Conservation (phyloP, 2,888 invertebrate species). For the Idaea straminata region DNA sequence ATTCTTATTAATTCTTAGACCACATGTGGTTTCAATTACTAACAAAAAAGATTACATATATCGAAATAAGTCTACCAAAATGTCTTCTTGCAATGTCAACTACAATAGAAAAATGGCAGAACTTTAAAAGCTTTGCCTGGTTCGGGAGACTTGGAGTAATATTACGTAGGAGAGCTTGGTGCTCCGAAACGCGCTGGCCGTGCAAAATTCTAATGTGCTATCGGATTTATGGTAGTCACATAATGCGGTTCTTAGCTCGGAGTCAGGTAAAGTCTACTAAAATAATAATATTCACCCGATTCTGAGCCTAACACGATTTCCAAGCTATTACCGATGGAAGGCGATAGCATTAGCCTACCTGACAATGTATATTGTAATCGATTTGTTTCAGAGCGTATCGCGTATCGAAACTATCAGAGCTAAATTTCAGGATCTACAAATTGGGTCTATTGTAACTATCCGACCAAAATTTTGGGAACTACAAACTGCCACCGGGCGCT, state of each 20-base stretch:
- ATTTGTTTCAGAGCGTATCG: slow-evolving; percentile 17
- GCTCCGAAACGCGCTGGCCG: slow-evolving; percentile 36
- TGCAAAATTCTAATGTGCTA: slow-evolving; percentile 47
- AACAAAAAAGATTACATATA: not conserved
- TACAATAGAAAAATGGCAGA: slow-evolving; percentile 36
- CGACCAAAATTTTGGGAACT: too few species aligned
- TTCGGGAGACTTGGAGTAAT: slow-evolving; percentile 39
- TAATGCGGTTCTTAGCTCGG: slow-evolving; percentile 41
- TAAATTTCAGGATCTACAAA: not conserved
- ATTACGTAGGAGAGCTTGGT: slow-evolving; percentile 40
- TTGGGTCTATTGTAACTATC: not conserved
- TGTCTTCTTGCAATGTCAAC: slow-evolving; percentile 20
- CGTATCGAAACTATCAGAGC: slow-evolving; percentile 9
- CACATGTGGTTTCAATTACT: not conserved
- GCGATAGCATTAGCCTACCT: slow-evolving; percentile 24
- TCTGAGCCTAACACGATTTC: slow-evolving; percentile 34
- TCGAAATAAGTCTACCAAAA: not conserved
- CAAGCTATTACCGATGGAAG: slow-evolving; percentile 38
- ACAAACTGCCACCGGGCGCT: too few species aligned
- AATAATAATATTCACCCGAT: slow-evolving; percentile 34
- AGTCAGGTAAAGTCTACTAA: slow-evolving; percentile 35
- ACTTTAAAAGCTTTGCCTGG: slow-evolving; percentile 44
- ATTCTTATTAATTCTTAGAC: not conserved
- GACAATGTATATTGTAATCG: slow-evolving; percentile 19
- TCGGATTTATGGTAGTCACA: slow-evolving; percentile 46